Evolutionary conservation across 2,888 invertebrate species (phyloP), one percentile per base, ranked within the genome.

Genomic region (Drosophila picticornis): DNA sequence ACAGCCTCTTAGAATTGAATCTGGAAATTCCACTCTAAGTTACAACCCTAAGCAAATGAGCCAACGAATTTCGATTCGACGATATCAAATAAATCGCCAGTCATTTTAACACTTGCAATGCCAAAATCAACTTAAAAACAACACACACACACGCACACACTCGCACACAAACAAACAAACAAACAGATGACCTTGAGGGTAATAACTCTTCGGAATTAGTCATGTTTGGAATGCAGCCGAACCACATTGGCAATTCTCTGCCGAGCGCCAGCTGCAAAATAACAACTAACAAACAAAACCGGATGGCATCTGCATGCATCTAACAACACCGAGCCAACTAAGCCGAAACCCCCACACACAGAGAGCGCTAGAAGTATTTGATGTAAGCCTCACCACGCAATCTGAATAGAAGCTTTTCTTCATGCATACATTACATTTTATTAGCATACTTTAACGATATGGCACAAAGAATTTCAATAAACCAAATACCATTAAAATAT

Each of bases 251-350:
- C 67, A 65, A 56, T 78, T 58, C 56, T 55, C 22, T 56, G 80
- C 57, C 34, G 34, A 16, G 34, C 34, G 34, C 34, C 81, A 80
- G 82, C 82, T 82, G 75, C 82, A 79, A 65, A 80, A 64, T 51
- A 40, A 48, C 63, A 56, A 48, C 65, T 48, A 57, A 75, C 59
- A 71, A 25, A 53, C 67, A 66, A 85, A 85, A 85, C 90, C 90
- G 85, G 90, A 90, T 90, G 88, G 78, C 84, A 83, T 90, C 88
- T 83, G 75, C 72, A 76, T 80, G 74, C 87, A 83, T 74, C 83
- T 69, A 83, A 82, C 68, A 53, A 69, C 50, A 16, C 13, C 51
- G 32, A 68, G 25, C 32, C 22, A 68, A 43, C 57, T 57, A 34
- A 66, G 53, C 51, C 57, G 38, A 59, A 55, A 40, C 72, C 60